Evolutionary conservation across 2,113 vertebrate genomes (phyloP).

Genomic region (Conger conger): DNA sequence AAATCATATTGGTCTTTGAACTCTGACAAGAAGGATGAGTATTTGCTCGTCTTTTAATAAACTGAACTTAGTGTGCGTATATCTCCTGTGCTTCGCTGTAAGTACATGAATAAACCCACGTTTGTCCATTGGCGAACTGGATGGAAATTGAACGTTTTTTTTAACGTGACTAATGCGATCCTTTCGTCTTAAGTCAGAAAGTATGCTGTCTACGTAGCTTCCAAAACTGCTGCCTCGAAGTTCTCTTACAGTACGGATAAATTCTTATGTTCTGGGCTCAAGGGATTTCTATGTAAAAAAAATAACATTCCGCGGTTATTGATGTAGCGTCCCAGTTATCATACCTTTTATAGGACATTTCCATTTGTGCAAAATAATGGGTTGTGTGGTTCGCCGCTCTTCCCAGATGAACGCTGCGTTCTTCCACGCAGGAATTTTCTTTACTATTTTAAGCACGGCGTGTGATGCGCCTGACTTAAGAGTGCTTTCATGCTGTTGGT

Average conservation of each 20-base stretch:
- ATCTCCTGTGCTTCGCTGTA: not conserved
- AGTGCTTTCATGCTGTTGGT: not conserved
- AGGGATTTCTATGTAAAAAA: not conserved
- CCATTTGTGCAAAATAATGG: not conserved
- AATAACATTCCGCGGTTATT: not conserved
- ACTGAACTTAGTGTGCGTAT: not conserved
- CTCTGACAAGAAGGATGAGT: not conserved
- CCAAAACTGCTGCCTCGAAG: constrained; percentile 11
- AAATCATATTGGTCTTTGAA: not conserved
- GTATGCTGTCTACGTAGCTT: not conserved
- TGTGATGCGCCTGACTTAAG: not conserved
- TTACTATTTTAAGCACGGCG: not conserved
- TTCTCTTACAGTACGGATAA: not conserved
- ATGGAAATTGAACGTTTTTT: constrained; percentile 9
- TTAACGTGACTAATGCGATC: constrained; percentile 10
- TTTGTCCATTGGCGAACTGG: not conserved
- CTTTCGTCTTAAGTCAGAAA: constrained; percentile 2
- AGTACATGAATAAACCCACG: not conserved
- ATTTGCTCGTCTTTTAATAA: not conserved
- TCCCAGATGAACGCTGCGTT: not conserved
- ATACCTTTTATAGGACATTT: not conserved
- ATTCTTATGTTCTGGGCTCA: not conserved
- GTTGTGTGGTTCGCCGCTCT: not conserved
- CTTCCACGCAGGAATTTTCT: not conserved
- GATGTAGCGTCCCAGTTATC: not conserved